Evolutionary conservation across 2,113 vertebrate genomes (phyloP).

Genomic region (Montifringilla adamsi): DNA sequence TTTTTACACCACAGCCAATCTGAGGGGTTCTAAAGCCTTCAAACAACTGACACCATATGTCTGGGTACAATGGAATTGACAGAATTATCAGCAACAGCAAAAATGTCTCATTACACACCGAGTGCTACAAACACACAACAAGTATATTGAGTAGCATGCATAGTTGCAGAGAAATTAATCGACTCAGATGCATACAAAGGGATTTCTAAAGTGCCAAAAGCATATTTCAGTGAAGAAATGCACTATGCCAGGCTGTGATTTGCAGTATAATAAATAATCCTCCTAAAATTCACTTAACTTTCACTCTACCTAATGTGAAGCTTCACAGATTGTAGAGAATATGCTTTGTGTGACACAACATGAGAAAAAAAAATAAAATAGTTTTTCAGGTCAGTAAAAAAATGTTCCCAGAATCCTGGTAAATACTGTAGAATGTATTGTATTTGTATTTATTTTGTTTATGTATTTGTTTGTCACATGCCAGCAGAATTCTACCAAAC

Average conservation of each 20-base stretch:
- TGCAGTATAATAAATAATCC: constrained; percentile 60
- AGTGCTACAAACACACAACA: constrained; percentile 30
- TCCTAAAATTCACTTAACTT: constrained; percentile 61
- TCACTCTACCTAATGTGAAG: constrained; percentile 14
- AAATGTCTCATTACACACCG: constrained; percentile 36
- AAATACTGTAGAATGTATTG: constrained; percentile 29
- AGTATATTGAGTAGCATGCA: constrained; percentile 19
- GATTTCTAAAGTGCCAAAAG: constrained; percentile 48
- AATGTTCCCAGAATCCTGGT: constrained; percentile 20
- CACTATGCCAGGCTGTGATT: constrained; percentile 18
- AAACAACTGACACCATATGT: constrained; percentile 55
- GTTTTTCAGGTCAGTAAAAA: constrained; percentile 43
- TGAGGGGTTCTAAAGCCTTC: constrained; percentile 20
- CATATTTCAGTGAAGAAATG: constrained; percentile 33
- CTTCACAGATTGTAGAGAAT: constrained; percentile 57
- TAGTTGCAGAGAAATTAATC: constrained; percentile 42
- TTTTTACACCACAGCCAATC: constrained; percentile 44
- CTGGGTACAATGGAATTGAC: constrained; percentile 32
- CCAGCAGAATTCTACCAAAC: constrained; percentile 8
- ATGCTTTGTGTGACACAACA: constrained; percentile 49
- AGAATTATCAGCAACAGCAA: constrained; percentile 54
- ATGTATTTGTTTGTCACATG: constrained; percentile 25
- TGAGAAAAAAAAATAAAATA: neutral
- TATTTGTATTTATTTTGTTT: constrained; percentile 41
- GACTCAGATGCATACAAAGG: constrained; percentile 45